Evolutionary conservation across 2,113 vertebrate genomes (phyloP).

Genomic region (Corythornis cristatus): DNA sequence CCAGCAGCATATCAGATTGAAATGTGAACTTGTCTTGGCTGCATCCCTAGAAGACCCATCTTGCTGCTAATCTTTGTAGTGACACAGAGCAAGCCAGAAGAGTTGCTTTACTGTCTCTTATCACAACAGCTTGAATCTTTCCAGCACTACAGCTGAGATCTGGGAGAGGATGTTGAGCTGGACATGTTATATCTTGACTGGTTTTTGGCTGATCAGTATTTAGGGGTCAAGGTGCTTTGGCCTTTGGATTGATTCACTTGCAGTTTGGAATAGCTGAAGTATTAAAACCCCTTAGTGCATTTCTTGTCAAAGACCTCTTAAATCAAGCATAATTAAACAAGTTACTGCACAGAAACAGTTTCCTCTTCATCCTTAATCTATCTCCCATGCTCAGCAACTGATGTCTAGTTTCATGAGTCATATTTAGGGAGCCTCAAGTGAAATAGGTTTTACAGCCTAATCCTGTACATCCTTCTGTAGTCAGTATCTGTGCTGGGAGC

Average conservation of each 20-base stretch:
- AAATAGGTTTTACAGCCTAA: conserved; percentile 30
- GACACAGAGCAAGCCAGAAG: background rate
- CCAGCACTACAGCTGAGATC: background rate
- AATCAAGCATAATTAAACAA: conserved; percentile 37
- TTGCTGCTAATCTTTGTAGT: background rate
- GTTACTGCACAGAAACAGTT: conserved; percentile 58
- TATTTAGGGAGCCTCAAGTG: conserved; percentile 25
- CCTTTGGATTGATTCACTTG: conserved; percentile 36
- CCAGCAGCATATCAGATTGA: background rate
- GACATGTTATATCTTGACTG: background rate
- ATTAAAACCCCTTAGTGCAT: conserved; percentile 6
- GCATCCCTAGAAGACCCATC: background rate
- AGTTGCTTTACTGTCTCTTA: background rate
- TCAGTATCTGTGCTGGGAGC: background rate
- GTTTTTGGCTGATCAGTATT: background rate
- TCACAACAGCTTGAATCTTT: background rate
- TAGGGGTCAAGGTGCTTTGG: conserved; percentile 31
- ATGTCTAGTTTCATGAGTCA: conserved; percentile 55
- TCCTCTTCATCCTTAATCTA: conserved; percentile 38
- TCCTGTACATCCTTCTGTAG: conserved; percentile 9
- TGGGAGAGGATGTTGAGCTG: background rate
- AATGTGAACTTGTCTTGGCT: background rate
- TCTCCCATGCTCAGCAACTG: conserved; percentile 52
- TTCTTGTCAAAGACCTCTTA: conserved; percentile 58
- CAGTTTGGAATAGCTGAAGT: conserved; percentile 3